Evolutionary conservation across 2,797 vertebrate genomes (phyloP).

Genomic region (Leucoraja ocellata): DNA sequence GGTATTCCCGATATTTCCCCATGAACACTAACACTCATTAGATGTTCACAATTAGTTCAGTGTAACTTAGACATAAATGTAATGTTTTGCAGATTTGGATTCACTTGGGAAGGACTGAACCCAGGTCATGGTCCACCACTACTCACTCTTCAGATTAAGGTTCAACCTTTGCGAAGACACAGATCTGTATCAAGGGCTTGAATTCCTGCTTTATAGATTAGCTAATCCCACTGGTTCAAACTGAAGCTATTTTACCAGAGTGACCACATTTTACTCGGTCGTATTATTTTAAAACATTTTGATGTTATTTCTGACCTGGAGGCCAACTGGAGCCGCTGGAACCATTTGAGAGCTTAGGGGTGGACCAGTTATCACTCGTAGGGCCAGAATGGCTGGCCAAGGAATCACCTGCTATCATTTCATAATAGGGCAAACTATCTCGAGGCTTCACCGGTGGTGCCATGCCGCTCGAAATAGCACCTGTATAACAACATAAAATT

Average conservation of each 20-base stretch:
- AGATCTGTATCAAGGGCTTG: background rate
- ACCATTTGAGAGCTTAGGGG: slow-evolving; percentile 77
- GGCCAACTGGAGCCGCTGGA: slow-evolving; percentile 88
- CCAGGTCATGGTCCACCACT: background rate
- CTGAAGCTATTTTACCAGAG: background rate
- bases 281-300: slow-evolving; percentile 19
- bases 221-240: background rate
- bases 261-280: background rate
- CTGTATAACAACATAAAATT: slow-evolving; percentile 49
- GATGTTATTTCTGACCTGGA: slow-evolving; percentile 65
- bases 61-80: background rate
- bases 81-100: background rate
- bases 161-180: background rate
- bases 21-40: background rate
- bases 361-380: slow-evolving; percentile 79
- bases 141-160: background rate
- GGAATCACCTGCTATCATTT: slow-evolving; percentile 77
- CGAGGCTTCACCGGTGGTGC: slow-evolving; percentile 75
- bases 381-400: slow-evolving; percentile 75
- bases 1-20: background rate
- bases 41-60: background rate
- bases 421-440: slow-evolving; percentile 86
- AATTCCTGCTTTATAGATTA: background rate
- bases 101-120: background rate
- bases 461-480: slow-evolving; percentile 59